A percentile compares a stretch with the other conserved stretches of the same genome.
Evolutionary conservation across 2,797 vertebrate species (phyloP).

Genomic region (Darevskia mixta): DNA sequence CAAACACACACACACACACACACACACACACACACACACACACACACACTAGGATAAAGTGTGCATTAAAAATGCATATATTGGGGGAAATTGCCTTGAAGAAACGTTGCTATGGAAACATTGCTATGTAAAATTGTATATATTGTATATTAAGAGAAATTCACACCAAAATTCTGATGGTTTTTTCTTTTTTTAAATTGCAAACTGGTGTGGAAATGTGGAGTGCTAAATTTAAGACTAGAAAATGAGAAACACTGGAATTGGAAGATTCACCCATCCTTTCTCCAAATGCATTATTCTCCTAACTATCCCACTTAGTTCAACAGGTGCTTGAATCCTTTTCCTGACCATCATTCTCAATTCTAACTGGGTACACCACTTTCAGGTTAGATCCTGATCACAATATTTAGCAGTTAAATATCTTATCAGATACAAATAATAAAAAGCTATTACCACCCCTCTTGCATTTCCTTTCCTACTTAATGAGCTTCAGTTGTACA

Average conservation of each 20-base stretch:
- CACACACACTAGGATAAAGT: too few species aligned
- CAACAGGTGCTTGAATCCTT: constrained; percentile 55
- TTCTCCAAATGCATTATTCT: not conserved
- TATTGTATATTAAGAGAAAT: too few species aligned
- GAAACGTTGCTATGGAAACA: too few species aligned
- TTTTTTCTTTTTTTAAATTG: too few species aligned
- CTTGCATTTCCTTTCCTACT: constrained; percentile 56
- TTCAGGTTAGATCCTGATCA: constrained; percentile 65
- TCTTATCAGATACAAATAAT: constrained; percentile 47
- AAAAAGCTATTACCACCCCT: constrained; percentile 64
- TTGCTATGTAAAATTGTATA: too few species aligned
- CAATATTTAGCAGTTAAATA: constrained; percentile 65
- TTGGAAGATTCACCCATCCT: not conserved
- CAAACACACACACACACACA: too few species aligned
- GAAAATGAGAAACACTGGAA: too few species aligned
- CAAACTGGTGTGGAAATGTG: too few species aligned
- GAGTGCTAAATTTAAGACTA: too few species aligned
- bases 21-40: too few species aligned
- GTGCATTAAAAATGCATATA: too few species aligned
- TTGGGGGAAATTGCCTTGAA: too few species aligned
- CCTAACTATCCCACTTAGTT: constrained; percentile 49
- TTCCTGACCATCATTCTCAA: constrained; percentile 59
- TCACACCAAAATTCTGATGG: not conserved
- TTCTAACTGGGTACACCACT: constrained; percentile 45
- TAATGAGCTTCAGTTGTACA: constrained; percentile 30